A percentile compares a stretch with the other conserved stretches of the same genome.
phyloP scores from a whole-genome alignment of 1,140 invertebrate genomes.

The Oryctes rhinoceros region DNA sequence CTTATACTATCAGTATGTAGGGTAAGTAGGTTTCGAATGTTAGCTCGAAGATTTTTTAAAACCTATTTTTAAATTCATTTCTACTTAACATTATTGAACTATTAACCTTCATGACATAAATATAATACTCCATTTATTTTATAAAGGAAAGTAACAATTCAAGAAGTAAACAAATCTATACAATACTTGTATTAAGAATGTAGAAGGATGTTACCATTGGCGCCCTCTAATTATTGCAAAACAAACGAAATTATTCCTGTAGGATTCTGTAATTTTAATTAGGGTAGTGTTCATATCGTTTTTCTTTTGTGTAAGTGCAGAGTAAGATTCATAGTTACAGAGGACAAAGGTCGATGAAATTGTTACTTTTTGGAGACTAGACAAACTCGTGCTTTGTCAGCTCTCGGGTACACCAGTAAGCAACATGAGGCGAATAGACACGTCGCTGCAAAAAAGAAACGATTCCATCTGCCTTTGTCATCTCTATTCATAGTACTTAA shows the following conservation, averaged over 20 bases:
- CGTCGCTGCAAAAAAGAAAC: too few species aligned
- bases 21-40: not conserved
- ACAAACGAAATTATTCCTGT: not conserved
- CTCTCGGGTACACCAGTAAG: too few species aligned
- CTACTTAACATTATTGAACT: not conserved
- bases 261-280: not conserved
- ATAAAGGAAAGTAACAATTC: not conserved
- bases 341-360: too few species aligned
- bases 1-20: not conserved
- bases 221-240: not conserved
- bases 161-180: slow-evolving; percentile 11
- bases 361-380: too few species aligned
- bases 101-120: not conserved
- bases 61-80: not conserved
- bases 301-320: too few species aligned
- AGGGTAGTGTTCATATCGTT: too few species aligned
- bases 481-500: too few species aligned
- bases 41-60: too few species aligned
- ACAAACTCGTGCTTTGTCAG: too few species aligned
- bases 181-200: not conserved
- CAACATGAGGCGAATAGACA: too few species aligned
- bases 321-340: too few species aligned
- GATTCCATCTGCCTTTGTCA: too few species aligned
- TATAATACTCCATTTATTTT: not conserved
- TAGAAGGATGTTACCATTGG: not conserved